Evolutionary conservation across 2,113 vertebrate genomes (phyloP).

Genomic region (Columba janthina): DNA sequence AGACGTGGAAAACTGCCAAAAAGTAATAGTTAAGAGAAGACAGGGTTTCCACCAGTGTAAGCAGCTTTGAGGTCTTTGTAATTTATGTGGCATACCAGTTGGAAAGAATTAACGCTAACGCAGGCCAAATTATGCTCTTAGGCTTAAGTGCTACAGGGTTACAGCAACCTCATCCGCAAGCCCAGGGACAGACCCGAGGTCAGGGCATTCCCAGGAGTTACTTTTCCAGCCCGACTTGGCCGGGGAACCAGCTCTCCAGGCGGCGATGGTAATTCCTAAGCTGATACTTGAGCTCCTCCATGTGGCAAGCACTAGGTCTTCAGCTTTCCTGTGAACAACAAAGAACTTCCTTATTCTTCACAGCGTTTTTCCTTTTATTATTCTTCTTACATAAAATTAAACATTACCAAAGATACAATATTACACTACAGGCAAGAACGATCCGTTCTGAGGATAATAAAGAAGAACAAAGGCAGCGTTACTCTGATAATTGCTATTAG

Average conservation of each 20-base stretch:
- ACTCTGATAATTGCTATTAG: neutral
- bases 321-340: neutral
- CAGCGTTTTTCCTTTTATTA: neutral
- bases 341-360: neutral
- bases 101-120: neutral
- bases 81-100: rapidly evolving
- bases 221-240: neutral
- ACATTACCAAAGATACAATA: neutral
- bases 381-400: slow-evolving; percentile 15
- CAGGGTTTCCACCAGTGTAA: neutral
- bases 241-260: neutral
- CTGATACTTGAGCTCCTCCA: slow-evolving; percentile 75
- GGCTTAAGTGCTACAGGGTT: neutral
- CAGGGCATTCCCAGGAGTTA: neutral
- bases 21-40: neutral
- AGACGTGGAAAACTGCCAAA: neutral
- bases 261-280: neutral
- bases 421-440: neutral
- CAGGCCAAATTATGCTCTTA: neutral
- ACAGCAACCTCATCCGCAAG: neutral
- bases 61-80: neutral
- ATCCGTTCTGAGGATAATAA: neutral
- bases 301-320: slow-evolving; percentile 41
- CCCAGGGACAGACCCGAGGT: neutral
- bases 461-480: slow-evolving; percentile 23